Percentiles rank a stretch among this genome's conserved stretches.
Evolutionary conservation across 2,888 invertebrate species (phyloP).

Genomic region (Melinaea marsaeus): DNA sequence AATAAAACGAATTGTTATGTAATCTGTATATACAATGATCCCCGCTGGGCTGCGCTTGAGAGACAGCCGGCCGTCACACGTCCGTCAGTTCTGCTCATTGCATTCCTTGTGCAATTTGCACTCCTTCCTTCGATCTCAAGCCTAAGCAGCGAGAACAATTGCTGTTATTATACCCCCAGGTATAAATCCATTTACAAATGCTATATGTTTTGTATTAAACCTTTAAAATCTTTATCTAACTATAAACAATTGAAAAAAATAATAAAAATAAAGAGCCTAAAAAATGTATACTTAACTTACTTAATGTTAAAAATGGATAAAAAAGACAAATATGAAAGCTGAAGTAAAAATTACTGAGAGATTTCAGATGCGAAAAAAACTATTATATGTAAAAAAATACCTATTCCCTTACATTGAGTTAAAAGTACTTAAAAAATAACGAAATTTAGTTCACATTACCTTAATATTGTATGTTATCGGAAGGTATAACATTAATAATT

Average conservation of each 20-base stretch:
- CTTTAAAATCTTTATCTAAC: no score
- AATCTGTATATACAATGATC: slow-evolving; percentile 11
- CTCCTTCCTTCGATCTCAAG: slow-evolving; percentile 35
- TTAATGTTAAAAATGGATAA: no score
- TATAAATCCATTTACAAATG: slow-evolving; percentile 19
- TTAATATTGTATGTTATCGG: background rate
- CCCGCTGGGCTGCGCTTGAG: slow-evolving; percentile 24
- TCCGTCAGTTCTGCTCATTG: slow-evolving; percentile 62
- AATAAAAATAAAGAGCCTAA: no score
- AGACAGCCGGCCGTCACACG: slow-evolving; percentile 47
- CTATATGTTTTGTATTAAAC: background rate
- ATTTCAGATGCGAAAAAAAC: no score
- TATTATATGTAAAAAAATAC: no score
- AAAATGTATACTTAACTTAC: no score
- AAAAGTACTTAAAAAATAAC: no score
- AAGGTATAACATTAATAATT: background rate
- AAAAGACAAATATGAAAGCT: no score
- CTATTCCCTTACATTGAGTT: no score
- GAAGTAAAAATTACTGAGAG: no score
- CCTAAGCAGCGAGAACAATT: slow-evolving; percentile 28
- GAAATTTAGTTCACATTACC: no score
- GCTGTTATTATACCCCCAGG: slow-evolving; percentile 29
- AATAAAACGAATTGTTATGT: background rate
- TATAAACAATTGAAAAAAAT: no score
- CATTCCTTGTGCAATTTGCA: slow-evolving; percentile 52